Percentiles rank a stretch among this genome's conserved stretches.
Evolutionary conservation across 1,140 invertebrate genomes (phyloP).

Genomic region (Lepidostoma basale): DNA sequence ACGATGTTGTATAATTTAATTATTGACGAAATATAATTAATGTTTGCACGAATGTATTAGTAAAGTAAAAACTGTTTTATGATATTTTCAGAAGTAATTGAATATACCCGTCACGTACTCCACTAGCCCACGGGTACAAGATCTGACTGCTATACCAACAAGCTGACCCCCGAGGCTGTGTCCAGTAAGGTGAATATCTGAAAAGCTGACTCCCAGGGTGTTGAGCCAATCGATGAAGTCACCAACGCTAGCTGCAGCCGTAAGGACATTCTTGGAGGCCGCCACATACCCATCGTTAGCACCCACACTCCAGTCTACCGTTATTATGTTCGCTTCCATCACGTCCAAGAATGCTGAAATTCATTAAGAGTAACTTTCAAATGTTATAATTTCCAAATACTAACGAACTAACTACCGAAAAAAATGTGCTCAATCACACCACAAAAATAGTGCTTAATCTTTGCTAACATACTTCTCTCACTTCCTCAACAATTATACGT

Average conservation of each 20-base stretch:
- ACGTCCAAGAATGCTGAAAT: constrained; percentile 53
- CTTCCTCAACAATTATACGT: too few relatives aligned
- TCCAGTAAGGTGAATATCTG: constrained; percentile 52
- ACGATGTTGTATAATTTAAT: too few relatives aligned
- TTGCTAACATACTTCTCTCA: too few relatives aligned
- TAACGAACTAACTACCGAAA: too few relatives aligned
- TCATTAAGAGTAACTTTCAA: too few relatives aligned
- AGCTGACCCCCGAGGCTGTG: constrained; percentile 41
- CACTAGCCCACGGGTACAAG: constrained; percentile 33
- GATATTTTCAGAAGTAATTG: background rate
- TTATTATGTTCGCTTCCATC: constrained; percentile 62
- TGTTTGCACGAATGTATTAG: too few relatives aligned
- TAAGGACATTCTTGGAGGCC: constrained; percentile 56
- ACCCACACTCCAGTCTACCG: constrained; percentile 62
- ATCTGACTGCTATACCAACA: constrained; percentile 38
- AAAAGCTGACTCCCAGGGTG: constrained; percentile 50
- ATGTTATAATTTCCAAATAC: too few relatives aligned
- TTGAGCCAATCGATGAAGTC: constrained; percentile 61
- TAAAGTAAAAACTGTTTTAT: too few relatives aligned
- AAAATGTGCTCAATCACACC: too few relatives aligned
- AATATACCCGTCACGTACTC: constrained; percentile 48
- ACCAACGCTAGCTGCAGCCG: constrained; percentile 59
- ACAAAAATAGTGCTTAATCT: too few relatives aligned
- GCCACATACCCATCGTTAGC: constrained; percentile 55
- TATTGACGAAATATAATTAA: too few relatives aligned